A percentile compares a stretch with the other conserved stretches of the same genome.
phyloP scores from a whole-genome alignment of 2,113 vertebrate genomes.

The Ptychochromis oligacanthus region DNA sequence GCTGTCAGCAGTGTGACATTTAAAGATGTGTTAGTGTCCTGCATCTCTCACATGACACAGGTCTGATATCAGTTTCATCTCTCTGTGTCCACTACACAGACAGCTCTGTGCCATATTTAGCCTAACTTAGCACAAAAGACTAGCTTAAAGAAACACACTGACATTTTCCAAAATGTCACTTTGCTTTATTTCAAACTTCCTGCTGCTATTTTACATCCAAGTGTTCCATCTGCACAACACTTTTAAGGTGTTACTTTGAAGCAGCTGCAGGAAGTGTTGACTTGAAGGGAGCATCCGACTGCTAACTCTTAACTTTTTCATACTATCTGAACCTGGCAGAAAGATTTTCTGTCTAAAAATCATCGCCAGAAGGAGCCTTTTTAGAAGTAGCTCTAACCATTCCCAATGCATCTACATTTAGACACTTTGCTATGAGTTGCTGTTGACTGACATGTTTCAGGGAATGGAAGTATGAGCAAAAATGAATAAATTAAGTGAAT shows the following conservation, averaged over 20 bases:
- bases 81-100: background rate
- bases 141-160: background rate
- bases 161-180: background rate
- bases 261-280: background rate
- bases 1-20: background rate
- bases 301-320: no score
- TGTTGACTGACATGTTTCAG: no score
- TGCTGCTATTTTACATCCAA: background rate
- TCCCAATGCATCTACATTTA: no score
- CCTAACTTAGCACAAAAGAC: background rate
- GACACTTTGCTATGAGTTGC: no score
- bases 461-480: no score
- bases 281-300: no score
- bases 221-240: rapidly evolving
- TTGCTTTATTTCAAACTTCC: background rate
- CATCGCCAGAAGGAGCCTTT: background rate
- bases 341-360: no score
- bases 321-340: no score
- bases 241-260: background rate
- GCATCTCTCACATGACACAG: background rate
- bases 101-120: background rate
- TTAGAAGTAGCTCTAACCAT: background rate
- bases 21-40: background rate
- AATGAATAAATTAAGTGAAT: no score
- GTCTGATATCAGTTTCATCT: background rate